phyloP scores from a whole-genome alignment of 2,888 invertebrate species.

The Mythimna albipuncta region DNA sequence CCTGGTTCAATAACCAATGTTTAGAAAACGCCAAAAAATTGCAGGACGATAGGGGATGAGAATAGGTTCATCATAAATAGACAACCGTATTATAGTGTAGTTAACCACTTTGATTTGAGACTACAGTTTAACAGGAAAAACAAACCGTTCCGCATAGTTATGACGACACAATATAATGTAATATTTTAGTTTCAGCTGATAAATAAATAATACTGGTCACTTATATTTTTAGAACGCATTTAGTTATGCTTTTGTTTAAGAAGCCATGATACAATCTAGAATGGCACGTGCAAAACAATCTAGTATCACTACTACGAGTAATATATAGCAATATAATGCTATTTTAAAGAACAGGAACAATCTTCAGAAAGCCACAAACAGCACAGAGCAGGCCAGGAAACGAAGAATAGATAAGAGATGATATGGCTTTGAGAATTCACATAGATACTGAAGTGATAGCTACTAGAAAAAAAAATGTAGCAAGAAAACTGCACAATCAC shows the following conservation, averaged over 20 bases:
- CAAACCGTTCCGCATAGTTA: not conserved
- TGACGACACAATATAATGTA: slow-evolving; percentile 7
- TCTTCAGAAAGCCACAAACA: not conserved
- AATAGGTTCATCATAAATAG: not conserved
- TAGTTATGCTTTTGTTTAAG: slow-evolving; percentile 25
- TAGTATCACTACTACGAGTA: not conserved
- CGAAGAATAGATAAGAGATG: not conserved
- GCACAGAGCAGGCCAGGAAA: not conserved
- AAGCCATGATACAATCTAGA: slow-evolving; percentile 13
- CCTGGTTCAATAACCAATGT: not conserved
- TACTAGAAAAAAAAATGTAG: not conserved
- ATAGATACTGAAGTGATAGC: not conserved
- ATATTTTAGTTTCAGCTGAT: slow-evolving; percentile 27
- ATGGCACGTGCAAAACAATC: slow-evolving; percentile 14
- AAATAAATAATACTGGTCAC: slow-evolving; percentile 37
- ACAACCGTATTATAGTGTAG: not conserved
- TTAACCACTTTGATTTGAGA: not conserved
- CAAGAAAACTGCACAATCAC: not conserved
- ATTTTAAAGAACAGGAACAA: not conserved
- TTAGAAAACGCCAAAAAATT: slow-evolving; percentile 8
- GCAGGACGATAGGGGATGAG: not conserved
- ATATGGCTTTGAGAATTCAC: not conserved
- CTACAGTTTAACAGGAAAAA: not conserved
- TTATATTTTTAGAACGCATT: slow-evolving; percentile 44
- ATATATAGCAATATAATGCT: not conserved